phyloP scores from a whole-genome alignment of 1,140 invertebrate genomes.

The Aradophagus sp. region DNA sequence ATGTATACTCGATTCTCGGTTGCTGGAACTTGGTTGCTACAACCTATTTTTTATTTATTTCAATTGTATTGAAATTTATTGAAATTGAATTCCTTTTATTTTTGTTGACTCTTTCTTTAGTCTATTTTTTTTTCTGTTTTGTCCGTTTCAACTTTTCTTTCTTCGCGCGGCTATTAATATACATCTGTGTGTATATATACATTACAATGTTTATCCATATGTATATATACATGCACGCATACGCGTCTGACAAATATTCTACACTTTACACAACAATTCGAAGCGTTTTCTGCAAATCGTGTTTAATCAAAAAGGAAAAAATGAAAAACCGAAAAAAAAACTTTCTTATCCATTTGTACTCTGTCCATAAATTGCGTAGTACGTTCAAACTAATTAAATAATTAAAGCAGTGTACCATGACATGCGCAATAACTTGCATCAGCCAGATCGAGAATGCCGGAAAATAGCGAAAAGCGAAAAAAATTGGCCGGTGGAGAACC shows the following conservation, averaged over 20 bases:
- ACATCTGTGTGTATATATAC: too few species aligned
- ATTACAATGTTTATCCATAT: conserved; percentile 2
- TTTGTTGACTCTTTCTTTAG: not conserved
- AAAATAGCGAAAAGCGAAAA: conserved; percentile 48
- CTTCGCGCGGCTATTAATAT: too few species aligned
- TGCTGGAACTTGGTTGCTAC: too few species aligned
- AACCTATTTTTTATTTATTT: too few species aligned
- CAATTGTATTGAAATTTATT: too few species aligned
- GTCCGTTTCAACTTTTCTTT: too few species aligned
- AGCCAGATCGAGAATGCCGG: conserved; percentile 51
- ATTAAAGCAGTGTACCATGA: conserved; percentile 48
- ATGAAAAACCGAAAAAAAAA: conserved; percentile 16
- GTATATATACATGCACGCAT: conserved; percentile 17
- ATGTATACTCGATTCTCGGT: too few species aligned
- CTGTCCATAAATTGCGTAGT: conserved; percentile 40
- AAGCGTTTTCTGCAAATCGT: conserved; percentile 31
- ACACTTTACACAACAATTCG: conserved; percentile 27
- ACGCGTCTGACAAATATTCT: conserved; percentile 28
- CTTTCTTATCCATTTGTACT: conserved; percentile 47
- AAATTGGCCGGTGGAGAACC: conserved; percentile 20
- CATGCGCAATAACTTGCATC: conserved; percentile 51
- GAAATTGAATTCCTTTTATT: too few species aligned
- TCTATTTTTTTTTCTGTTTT: conserved; percentile 1
- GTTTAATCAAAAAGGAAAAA: conserved; percentile 18
- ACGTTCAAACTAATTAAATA: conserved; percentile 44